Conservation (phyloP, 2,113 vertebrate species). For the Gadus chalcogrammus region DNA sequence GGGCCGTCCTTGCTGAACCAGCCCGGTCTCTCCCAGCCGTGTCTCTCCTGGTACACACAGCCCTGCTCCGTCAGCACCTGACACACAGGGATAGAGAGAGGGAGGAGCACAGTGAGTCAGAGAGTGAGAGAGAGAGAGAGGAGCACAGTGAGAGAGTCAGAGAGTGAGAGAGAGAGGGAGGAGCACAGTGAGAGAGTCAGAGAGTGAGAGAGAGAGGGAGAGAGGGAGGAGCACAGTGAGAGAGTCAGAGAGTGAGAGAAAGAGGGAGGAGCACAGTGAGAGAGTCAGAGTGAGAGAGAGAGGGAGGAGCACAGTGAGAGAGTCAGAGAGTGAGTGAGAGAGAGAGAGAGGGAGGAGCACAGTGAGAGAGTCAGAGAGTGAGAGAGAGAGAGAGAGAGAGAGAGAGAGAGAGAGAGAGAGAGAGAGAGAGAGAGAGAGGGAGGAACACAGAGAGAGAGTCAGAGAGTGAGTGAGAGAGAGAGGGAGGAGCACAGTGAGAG, state of each 20-base stretch:
- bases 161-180: background rate
- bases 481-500: background rate
- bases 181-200: slow-evolving; percentile 3
- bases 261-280: too few species aligned
- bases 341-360: background rate
- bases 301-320: background rate
- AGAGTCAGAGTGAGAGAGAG: background rate
- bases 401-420: too few species aligned
- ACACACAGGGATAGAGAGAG: background rate
- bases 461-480: background rate
- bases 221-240: background rate
- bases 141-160: too few species aligned
- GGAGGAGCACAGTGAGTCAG: background rate
- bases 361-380: background rate
- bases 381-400: too few species aligned
- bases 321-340: background rate
- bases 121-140: background rate
- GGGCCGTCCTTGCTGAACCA: slow-evolving; percentile 82
- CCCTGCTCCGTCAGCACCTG: slow-evolving; percentile 86
- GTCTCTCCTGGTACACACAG: slow-evolving; percentile 94
- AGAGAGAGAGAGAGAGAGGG: too few species aligned
- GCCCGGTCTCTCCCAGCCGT: slow-evolving; percentile 95
- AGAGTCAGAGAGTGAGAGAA: too few species aligned
- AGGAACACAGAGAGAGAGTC: slow-evolving; percentile 1
- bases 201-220: background rate